Base-by-base conservation (phyloP, 2,888 invertebrate species). In the Automeris io region DNA sequence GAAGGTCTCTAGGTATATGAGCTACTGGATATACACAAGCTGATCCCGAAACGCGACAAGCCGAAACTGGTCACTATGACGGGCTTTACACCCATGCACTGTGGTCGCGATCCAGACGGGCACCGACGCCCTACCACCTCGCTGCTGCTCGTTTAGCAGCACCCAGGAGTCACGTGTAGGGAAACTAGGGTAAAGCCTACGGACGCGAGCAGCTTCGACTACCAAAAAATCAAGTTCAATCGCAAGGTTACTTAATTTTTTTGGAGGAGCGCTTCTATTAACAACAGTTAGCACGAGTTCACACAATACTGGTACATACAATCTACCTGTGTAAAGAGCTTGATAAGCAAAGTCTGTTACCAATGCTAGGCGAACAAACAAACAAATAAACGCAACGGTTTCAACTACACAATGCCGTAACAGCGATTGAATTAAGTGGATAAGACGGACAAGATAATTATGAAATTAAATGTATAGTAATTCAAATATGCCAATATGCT, bases 301-400 rank as follows among this genome's bases (percentile, higher is more conserved):
- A 18, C 12, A 37, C 18, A 32, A 37, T 31, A 37, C 31, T 32
- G 31, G 32, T 26, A 25, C 29, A 37, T 31, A 32, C 37, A 37
- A 37, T 37, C 37, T 37, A 21, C n/a, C 22, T 37, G 21, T 37
- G 37, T 37, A 37, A 31, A 32, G 32, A 38, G 38, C 25, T 55
- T 68, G 74, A 78, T 80, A 78, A 81, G 75, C 75, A 68, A 72
- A 76, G 75, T 74, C 72, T 72, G 76, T 73, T 76, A 62, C 77
- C 79, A 66, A 76, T 75, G 74, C 65, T 69, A 37, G 37, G 32
- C 32, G 23, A 31, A 73, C 77, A 79, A 68, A 73, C 72, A 77
- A 66, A 72, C 77, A 80, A 75, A 80, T 78, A 80, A 66, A 79
- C 76, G 72, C 62, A 66, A 61, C 57, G 51, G 55, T 23, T 32